phyloP scores from a whole-genome alignment of 1,140 invertebrate species.

The Zaprionus africanus region DNA sequence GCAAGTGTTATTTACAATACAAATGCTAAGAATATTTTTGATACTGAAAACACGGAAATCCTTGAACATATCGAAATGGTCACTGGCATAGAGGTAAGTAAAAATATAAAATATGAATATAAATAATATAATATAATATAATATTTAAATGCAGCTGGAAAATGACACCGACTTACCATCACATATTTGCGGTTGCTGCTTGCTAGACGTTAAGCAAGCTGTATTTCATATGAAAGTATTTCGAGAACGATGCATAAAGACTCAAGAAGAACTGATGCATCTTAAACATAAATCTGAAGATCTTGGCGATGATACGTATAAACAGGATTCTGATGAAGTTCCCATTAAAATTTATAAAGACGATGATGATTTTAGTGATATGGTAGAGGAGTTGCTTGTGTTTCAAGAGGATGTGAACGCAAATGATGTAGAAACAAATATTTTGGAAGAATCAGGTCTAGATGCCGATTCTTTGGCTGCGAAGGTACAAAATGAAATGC shows the following conservation, averaged over 20 bases:
- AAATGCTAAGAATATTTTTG: slow-evolving; percentile 61
- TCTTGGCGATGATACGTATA: neutral
- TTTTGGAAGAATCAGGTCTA: slow-evolving; percentile 1
- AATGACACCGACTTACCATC: slow-evolving; percentile 41
- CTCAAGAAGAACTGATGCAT: slow-evolving; percentile 40
- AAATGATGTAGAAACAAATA: neutral
- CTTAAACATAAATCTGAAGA: neutral
- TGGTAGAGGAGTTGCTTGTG: neutral
- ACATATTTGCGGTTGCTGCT: slow-evolving; percentile 64
- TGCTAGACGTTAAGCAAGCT: slow-evolving; percentile 56
- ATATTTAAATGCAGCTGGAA: slow-evolving; percentile 25
- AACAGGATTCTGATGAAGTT: neutral
- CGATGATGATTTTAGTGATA: slow-evolving; percentile 2
- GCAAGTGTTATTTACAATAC: slow-evolving; percentile 59
- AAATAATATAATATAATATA: neutral
- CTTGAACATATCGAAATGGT: slow-evolving; percentile 46
- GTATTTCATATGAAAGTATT: slow-evolving; percentile 40
- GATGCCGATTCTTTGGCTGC: slow-evolving; percentile 37
- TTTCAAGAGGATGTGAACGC: slow-evolving; percentile 1
- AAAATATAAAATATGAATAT: neutral
- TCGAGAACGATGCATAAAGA: slow-evolving; percentile 50
- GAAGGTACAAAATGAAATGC: slow-evolving; percentile 40
- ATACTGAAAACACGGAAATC: slow-evolving; percentile 33
- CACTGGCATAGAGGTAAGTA: slow-evolving; percentile 43
- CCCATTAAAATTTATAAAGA: neutral